These are phyloP conservation scores for Protophormia terraenovae DNA, from an alignment of 2,888 invertebrate species.

Conservation along the genomic window DNA sequence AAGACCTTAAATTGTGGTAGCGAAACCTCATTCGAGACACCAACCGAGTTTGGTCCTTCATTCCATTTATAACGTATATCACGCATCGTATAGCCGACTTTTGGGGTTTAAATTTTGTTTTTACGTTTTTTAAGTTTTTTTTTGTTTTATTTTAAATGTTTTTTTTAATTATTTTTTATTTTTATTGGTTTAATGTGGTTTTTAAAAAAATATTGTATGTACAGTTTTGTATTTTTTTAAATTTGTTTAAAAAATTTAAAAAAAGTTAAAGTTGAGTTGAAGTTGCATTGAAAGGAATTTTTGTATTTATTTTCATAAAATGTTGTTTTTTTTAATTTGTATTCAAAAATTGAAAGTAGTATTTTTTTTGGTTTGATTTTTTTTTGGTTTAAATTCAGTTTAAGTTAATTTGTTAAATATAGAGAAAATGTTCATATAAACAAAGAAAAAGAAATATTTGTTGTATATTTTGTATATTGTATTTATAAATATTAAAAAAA, in stretches of 20 bases:
- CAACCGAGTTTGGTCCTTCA: slow-evolving; percentile 96
- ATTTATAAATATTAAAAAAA: slow-evolving; percentile 35
- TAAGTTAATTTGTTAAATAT: slow-evolving; percentile 10
- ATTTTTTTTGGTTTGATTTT: background rate
- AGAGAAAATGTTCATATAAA: slow-evolving; percentile 73
- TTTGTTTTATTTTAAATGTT: slow-evolving; percentile 51
- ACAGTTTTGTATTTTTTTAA: slow-evolving; percentile 8
- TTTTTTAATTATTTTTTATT: slow-evolving; percentile 32
- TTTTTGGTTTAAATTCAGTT: background rate
- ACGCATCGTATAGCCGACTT: slow-evolving; percentile 99
- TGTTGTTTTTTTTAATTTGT: slow-evolving; percentile 59
- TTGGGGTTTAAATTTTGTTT: slow-evolving; percentile 68
- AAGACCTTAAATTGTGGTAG: slow-evolving; percentile 99
- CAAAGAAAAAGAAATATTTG: slow-evolving; percentile 80
- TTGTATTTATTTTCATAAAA: slow-evolving; percentile 58
- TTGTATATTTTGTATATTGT: slow-evolving; percentile 62
- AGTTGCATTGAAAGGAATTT: slow-evolving; percentile 51
- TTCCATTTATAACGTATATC: slow-evolving; percentile 99
- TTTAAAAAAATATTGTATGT: slow-evolving; percentile 42
- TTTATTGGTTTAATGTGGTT: background rate
- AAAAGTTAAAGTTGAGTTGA: slow-evolving; percentile 49
- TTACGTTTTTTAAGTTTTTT: slow-evolving; percentile 59
- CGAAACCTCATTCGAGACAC: slow-evolving; percentile 97
- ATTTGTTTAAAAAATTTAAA: slow-evolving; percentile 22
- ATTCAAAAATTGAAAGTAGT: slow-evolving; percentile 32